These are phyloP conservation scores for Chroicocephalus ridibundus DNA, from an alignment of 2,113 vertebrate species.

Conservation along the genomic window DNA sequence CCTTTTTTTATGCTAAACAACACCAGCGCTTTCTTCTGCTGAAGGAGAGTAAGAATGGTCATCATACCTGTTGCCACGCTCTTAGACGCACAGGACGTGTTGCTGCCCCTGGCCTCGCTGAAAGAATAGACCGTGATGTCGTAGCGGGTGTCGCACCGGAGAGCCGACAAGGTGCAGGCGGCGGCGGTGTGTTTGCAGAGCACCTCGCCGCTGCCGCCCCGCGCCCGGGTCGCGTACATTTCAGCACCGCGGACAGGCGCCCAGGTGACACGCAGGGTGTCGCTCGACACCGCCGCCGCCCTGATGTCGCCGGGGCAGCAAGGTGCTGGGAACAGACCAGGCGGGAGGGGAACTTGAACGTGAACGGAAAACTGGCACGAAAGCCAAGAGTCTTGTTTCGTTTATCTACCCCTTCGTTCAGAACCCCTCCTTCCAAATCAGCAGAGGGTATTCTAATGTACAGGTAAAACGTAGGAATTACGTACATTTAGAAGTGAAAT, in stretches of 20 bases:
- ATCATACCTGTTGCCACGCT: conserved; percentile 79
- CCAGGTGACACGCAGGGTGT: conserved; percentile 86
- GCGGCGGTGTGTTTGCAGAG: conserved; percentile 84
- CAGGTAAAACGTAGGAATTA: background rate
- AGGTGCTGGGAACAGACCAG: conserved; percentile 76
- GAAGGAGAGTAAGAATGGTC: rapidly evolving
- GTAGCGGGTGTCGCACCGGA: conserved; percentile 82
- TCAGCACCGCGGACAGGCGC: conserved; percentile 85
- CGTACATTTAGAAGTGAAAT: background rate
- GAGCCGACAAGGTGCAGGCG: conserved; percentile 82
- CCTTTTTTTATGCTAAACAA: no score
- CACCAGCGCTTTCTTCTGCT: background rate
- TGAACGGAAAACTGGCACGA: background rate
- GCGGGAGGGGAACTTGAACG: background rate
- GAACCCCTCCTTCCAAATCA: background rate
- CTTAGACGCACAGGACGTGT: conserved; percentile 72
- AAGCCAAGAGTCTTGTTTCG: rapidly evolving
- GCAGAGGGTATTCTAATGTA: background rate
- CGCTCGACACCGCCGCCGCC: conserved; percentile 76
- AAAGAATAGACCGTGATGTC: conserved; percentile 81
- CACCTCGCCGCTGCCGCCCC: conserved; percentile 3
- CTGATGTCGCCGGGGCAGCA: conserved; percentile 85
- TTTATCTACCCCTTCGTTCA: background rate
- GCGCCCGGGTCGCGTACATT: conserved; percentile 82
- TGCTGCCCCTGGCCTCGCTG: conserved; percentile 84